Evolutionary conservation across 2,113 vertebrate genomes (phyloP).

Genomic region (Alethe castanea): DNA sequence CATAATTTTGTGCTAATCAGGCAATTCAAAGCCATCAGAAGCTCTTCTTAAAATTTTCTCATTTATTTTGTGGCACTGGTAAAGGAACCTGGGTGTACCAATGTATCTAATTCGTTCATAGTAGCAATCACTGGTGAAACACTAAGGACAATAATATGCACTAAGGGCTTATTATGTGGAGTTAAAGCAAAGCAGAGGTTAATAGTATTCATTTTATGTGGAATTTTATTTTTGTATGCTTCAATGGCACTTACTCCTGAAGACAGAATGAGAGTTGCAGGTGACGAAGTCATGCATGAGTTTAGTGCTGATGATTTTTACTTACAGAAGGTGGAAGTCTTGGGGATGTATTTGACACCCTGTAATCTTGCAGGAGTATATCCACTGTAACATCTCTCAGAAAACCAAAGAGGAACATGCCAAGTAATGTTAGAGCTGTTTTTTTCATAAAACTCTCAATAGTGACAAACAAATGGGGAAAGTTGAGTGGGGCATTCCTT

Average conservation of each 20-base stretch:
- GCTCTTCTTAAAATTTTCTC: not conserved
- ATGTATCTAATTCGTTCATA: not conserved
- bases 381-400: not conserved
- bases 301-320: not conserved
- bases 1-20: not conserved
- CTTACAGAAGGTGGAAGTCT: not conserved
- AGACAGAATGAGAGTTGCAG: not conserved
- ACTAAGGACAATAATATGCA: not conserved
- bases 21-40: not conserved
- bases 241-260: not conserved
- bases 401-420: not conserved
- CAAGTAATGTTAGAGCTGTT: not conserved
- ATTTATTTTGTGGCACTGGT: not conserved
- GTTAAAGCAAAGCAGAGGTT: not conserved
- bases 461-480: not conserved
- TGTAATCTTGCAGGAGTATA: not conserved
- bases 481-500: not conserved
- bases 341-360: not conserved
- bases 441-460: not conserved
- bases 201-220: not conserved
- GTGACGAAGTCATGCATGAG: not conserved
- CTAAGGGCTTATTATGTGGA: not conserved
- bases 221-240: not conserved
- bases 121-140: not conserved
- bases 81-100: not conserved